Conservation (phyloP, 1,140 invertebrate genomes). For the Anastatus disparis region DNA sequence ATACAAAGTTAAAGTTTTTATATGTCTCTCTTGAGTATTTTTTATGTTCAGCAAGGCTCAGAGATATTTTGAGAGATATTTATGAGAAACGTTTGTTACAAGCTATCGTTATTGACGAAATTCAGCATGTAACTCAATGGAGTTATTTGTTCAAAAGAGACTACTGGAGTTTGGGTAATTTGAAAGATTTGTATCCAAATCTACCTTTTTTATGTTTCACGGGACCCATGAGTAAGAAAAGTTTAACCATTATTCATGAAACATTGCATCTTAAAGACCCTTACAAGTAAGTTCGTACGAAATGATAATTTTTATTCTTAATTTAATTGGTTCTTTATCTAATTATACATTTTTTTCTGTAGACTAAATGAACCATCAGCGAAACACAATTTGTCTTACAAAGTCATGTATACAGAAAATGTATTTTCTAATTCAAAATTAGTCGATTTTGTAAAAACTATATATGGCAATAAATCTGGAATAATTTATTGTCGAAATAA, state of each 20-base stretch:
- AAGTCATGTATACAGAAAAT: slow-evolving; percentile 18
- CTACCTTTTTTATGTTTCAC: slow-evolving; percentile 6
- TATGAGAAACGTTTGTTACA: not conserved
- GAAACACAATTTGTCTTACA: not conserved
- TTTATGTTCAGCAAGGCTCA: not conserved
- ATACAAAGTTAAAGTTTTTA: not conserved
- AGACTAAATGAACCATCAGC: slow-evolving; percentile 15
- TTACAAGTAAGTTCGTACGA: slow-evolving; percentile 6
- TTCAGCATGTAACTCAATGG: not conserved
- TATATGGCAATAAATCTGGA: not conserved
- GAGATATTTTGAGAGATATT: not conserved
- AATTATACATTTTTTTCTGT: not conserved
- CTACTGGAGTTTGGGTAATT: not conserved
- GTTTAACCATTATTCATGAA: not conserved
- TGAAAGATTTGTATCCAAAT: not conserved
- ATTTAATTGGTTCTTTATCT: not conserved
- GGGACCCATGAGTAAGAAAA: not conserved
- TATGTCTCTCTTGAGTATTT: not conserved
- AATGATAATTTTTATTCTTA: too few species aligned
- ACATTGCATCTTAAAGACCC: slow-evolving; percentile 1
- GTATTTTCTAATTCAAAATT: not conserved
- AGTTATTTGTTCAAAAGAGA: not conserved
- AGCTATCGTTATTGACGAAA: slow-evolving; percentile 6
- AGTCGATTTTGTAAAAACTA: not conserved
- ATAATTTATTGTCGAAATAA: slow-evolving; percentile 3